Conservation (phyloP, 2,113 vertebrate species). For the Percopsis transmontana region DNA sequence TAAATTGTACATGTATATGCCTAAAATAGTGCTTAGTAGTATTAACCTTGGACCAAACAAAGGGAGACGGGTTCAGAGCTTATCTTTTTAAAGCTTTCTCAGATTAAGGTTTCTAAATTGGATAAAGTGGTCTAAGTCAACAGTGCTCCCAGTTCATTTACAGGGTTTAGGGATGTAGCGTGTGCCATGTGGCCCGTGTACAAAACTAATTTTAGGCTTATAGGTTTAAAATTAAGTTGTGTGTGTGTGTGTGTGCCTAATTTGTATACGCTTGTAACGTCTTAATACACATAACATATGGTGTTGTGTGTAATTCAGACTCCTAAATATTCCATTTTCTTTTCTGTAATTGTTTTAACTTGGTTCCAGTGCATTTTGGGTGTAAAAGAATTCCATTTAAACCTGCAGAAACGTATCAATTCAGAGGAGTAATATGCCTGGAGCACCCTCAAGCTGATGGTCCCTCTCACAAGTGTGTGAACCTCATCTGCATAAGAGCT, state of each 20-base stretch:
- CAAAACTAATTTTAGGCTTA: too few species aligned
- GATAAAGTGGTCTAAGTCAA: slow-evolving; percentile 57
- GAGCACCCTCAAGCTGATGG: slow-evolving; percentile 48
- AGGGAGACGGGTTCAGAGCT: too few species aligned
- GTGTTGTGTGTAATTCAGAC: too few species aligned
- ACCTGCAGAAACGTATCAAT: slow-evolving; percentile 29
- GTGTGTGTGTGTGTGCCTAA: too few species aligned
- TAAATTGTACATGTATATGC: too few species aligned
- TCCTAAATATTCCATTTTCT: slow-evolving; percentile 24
- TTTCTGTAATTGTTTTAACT: slow-evolving; percentile 12
- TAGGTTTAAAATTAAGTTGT: too few species aligned
- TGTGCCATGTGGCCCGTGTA: background rate
- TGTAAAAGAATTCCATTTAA: slow-evolving; percentile 43
- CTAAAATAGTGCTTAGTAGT: too few species aligned
- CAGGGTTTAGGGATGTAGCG: slow-evolving; percentile 17
- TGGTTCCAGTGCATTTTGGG: background rate
- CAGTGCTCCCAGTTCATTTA: slow-evolving; percentile 50
- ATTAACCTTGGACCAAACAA: too few species aligned
- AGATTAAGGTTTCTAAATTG: slow-evolving; percentile 43
- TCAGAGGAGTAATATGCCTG: slow-evolving; percentile 38
- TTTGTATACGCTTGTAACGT: too few species aligned
- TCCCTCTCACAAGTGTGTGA: slow-evolving; percentile 32
- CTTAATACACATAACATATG: too few species aligned
- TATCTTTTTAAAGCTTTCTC: too few species aligned
- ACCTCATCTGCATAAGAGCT: slow-evolving; percentile 37